phyloP scores from a whole-genome alignment of 2,113 vertebrate species.

The Neomonachus schauinslandi region DNA sequence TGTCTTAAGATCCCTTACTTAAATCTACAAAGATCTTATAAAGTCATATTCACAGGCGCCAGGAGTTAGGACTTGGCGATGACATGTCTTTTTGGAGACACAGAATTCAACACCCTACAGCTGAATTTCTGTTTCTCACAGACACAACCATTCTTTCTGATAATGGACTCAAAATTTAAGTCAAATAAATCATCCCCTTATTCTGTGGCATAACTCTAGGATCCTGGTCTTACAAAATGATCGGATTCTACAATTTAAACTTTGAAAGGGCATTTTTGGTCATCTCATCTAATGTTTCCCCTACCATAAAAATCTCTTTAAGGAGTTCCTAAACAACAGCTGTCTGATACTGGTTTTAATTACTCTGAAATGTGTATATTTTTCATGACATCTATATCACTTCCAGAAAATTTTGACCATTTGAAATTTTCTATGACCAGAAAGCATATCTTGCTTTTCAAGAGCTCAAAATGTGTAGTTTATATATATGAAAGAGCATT shows the following conservation, averaged over 20 bases:
- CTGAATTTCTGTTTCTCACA: background rate
- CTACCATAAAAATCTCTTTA: background rate
- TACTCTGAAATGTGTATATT: background rate
- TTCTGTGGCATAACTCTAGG: background rate
- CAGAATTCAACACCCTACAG: background rate
- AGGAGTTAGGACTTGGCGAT: background rate
- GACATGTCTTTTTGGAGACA: background rate
- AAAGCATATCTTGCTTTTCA: background rate
- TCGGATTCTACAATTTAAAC: background rate
- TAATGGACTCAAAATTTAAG: background rate
- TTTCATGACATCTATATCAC: background rate
- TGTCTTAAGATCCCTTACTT: background rate
- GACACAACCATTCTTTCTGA: background rate
- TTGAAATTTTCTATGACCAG: background rate
- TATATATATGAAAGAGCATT: background rate
- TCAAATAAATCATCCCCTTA: background rate
- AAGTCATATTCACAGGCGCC: background rate
- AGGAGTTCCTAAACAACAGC: background rate
- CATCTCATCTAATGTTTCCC: background rate
- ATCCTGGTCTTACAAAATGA: background rate
- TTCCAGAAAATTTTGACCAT: background rate
- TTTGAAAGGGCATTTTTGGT: background rate
- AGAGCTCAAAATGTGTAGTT: background rate
- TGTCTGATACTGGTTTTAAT: background rate
- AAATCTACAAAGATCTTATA: background rate